phyloP scores from a whole-genome alignment of 23 tunicate genomes.

The Pegea sp. region DNA sequence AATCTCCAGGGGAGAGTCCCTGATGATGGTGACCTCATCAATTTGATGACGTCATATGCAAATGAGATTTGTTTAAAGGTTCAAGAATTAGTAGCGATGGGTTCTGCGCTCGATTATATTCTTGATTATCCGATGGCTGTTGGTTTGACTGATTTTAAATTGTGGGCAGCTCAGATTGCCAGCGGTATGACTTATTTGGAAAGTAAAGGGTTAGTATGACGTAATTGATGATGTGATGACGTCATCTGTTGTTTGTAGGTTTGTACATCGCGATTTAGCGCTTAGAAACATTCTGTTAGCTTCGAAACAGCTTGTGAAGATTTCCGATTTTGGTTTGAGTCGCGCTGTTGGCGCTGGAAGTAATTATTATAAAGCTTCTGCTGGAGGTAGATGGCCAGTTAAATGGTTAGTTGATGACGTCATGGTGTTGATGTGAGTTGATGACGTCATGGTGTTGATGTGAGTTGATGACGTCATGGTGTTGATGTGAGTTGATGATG shows the following conservation, averaged over 20 bases:
- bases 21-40: slow-evolving; percentile 66
- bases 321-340: slow-evolving; percentile 94
- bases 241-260: slow-evolving; percentile 8
- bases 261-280: slow-evolving; percentile 98
- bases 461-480: no score
- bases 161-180: slow-evolving; percentile 99
- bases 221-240: background rate
- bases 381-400: slow-evolving; percentile 99
- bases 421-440: background rate
- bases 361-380: slow-evolving; percentile 86
- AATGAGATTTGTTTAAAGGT: slow-evolving; percentile 22
- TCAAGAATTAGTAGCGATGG: slow-evolving; percentile 89
- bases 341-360: slow-evolving; percentile 93
- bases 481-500: slow-evolving; percentile 23
- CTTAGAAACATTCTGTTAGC: slow-evolving; percentile 86
- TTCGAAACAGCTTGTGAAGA: slow-evolving; percentile 65
- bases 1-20: slow-evolving; percentile 71
- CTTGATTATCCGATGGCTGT: slow-evolving; percentile 57
- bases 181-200: slow-evolving; percentile 97
- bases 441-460: background rate
- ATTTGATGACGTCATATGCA: background rate
- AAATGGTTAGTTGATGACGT: slow-evolving; percentile 53
- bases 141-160: slow-evolving; percentile 50
- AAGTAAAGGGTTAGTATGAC: slow-evolving; percentile 42
- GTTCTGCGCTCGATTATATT: slow-evolving; percentile 92